These are phyloP conservation scores for Ceuthmochares aereus DNA, from an alignment of 2,113 vertebrate genomes.

Conservation along the genomic window DNA sequence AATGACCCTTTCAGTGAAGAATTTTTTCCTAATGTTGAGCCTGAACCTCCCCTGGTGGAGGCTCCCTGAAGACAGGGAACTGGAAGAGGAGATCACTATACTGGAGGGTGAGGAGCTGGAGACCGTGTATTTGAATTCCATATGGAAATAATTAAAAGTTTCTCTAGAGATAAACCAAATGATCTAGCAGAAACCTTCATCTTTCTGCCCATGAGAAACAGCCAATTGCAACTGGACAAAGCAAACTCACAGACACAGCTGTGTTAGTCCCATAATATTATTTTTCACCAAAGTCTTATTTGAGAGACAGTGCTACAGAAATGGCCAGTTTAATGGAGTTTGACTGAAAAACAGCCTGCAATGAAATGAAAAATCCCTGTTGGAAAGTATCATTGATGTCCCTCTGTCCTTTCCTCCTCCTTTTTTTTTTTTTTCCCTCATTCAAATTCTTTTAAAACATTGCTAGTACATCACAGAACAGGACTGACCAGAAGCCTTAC, in stretches of 20 bases:
- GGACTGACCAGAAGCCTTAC: neutral
- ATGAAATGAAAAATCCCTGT: neutral
- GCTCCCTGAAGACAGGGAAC: neutral
- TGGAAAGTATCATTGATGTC: neutral
- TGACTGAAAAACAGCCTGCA: neutral
- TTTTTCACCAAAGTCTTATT: neutral
- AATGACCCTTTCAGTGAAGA: too few species aligned
- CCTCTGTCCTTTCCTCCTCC: too few species aligned
- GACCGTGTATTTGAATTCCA: neutral
- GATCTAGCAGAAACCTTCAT: neutral
- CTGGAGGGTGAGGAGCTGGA: neutral
- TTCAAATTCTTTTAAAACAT: neutral
- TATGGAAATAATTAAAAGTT: constrained; percentile 7
- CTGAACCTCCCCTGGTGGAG: too few species aligned
- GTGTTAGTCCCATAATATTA: neutral
- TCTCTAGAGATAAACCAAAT: neutral
- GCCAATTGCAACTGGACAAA: neutral
- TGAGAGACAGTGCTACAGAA: neutral
- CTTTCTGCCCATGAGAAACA: neutral
- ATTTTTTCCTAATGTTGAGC: too few species aligned
- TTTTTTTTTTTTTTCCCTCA: too few species aligned
- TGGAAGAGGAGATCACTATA: neutral
- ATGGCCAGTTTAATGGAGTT: neutral
- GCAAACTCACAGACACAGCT: neutral
- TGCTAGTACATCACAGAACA: neutral